Evolutionary conservation across 2,888 invertebrate species (phyloP), one percentile per base, ranked within the genome.

Genomic region (Tricholauxania praeusta): DNA sequence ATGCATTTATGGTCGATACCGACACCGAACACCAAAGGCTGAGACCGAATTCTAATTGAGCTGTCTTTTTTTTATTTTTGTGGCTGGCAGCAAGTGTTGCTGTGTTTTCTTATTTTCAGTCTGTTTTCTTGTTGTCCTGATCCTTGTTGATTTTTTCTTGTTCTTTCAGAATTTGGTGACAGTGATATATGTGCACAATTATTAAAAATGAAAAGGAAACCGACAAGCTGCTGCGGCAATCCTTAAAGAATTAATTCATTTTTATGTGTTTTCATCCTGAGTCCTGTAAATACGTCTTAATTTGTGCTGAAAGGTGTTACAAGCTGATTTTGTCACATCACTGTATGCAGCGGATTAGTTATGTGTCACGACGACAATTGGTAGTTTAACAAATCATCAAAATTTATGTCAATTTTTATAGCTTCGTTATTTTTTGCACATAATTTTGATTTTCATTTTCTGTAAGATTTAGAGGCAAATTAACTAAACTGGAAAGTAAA

Each of bases 1-100:
- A 75, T 75, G 71, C 73, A 19, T 75, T 75, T 75, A 75, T 71
- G 65, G 68, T 12, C 67, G 55, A 63, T 28, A 28, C 28, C 28
- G 28, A 12, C 8, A 10, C n/a, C 22, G 52, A 39, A n/a, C 39
- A 48, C 39, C 39, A 39, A 39, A 39, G 10, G 10, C 10, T 39
- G 39, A 66, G 72, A 72, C 70, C 51, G 62, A 39, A 57, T 52
- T 74, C 67, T 72, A 72, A 74, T 74, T 72, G 74, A 74, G 72
- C 60, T 66, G 70, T 74, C 70, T 62, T 68, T 63, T 67, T 67
- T 71, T 62, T 71, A 64, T 64, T 71, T 69, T 70, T 72, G 74
- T 47, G 69, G 74, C 72, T 52, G 49, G 19, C 66, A 51, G 17
- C 69, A 72, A 51, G 62, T 70, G 60, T 39, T 49, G 62, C 28